Percentiles rank a stretch among this genome's conserved stretches.
These are phyloP conservation scores for Diplodus sargus DNA, from an alignment of 2,797 vertebrate genomes.

Conservation along the genomic window DNA sequence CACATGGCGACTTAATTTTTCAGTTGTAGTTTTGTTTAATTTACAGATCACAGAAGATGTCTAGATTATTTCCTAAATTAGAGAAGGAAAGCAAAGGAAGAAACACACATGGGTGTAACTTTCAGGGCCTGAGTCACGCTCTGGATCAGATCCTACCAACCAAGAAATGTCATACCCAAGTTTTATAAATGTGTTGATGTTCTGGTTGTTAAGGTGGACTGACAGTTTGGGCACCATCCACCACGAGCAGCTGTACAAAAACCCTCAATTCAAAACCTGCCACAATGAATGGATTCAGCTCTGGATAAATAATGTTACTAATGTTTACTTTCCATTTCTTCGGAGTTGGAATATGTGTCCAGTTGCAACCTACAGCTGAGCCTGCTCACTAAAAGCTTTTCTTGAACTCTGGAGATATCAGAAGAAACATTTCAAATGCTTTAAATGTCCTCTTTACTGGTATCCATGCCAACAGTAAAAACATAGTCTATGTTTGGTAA, in stretches of 20 bases:
- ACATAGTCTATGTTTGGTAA: not conserved
- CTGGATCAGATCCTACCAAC: not conserved
- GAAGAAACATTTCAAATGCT: not conserved
- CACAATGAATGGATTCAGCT: not conserved
- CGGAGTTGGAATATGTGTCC: not conserved
- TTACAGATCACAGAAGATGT: not conserved
- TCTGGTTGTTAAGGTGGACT: not conserved
- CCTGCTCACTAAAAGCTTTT: not conserved
- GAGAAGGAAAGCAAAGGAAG: not conserved
- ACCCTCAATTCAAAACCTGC: not conserved
- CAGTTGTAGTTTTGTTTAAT: constrained; percentile 24
- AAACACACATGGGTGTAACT: not conserved
- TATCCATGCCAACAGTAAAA: not conserved
- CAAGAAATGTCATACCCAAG: not conserved
- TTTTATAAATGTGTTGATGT: not conserved
- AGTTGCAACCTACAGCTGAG: not conserved
- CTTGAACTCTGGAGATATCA: not conserved
- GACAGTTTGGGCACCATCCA: not conserved
- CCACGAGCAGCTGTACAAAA: not conserved
- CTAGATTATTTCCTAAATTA: constrained; percentile 21
- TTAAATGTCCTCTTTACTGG: not conserved
- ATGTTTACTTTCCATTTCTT: not conserved
- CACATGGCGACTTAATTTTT: constrained; percentile 17
- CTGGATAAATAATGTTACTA: not conserved
- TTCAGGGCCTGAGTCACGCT: not conserved